Evolutionary conservation across 1,140 invertebrate species (phyloP).

Genomic region (Paralvinella palmiformis): DNA sequence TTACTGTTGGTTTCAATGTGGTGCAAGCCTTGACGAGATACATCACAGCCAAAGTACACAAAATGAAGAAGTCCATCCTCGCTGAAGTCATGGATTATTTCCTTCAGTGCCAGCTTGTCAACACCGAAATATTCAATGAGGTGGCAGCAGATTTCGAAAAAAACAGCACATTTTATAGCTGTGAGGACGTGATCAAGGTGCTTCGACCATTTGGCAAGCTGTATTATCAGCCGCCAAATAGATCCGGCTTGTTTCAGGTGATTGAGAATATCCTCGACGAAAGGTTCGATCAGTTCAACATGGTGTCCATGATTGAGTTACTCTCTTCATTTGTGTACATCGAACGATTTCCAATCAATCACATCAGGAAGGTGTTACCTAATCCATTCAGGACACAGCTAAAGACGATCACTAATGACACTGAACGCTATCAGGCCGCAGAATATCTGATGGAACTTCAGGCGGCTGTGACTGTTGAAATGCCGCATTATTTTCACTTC

Average conservation of each 20-base stretch:
- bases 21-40: conserved; percentile 60
- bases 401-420: no score
- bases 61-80: conserved; percentile 56
- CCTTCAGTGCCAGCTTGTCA: conserved; percentile 56
- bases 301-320: conserved; percentile 59
- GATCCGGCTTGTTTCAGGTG: conserved; percentile 57
- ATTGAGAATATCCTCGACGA: conserved; percentile 56
- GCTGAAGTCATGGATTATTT: conserved; percentile 61
- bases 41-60: conserved; percentile 50
- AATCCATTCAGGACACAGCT: conserved; percentile 59
- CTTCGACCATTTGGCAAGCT: conserved; percentile 61
- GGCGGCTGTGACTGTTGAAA: no score
- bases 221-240: conserved; percentile 56
- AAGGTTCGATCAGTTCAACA: conserved; percentile 58
- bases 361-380: conserved; percentile 59
- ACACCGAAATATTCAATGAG: conserved; percentile 55
- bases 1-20: conserved; percentile 53
- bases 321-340: conserved; percentile 63
- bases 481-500: no score
- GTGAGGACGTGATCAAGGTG: conserved; percentile 56
- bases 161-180: conserved; percentile 52
- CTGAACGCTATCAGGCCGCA: no score
- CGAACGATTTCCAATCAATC: conserved; percentile 60
- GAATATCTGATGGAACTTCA: no score
- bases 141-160: conserved; percentile 58